These are phyloP conservation scores for Dendrocincla tyrannina DNA, from an alignment of 2,797 vertebrate genomes.

Conservation along the genomic window DNA sequence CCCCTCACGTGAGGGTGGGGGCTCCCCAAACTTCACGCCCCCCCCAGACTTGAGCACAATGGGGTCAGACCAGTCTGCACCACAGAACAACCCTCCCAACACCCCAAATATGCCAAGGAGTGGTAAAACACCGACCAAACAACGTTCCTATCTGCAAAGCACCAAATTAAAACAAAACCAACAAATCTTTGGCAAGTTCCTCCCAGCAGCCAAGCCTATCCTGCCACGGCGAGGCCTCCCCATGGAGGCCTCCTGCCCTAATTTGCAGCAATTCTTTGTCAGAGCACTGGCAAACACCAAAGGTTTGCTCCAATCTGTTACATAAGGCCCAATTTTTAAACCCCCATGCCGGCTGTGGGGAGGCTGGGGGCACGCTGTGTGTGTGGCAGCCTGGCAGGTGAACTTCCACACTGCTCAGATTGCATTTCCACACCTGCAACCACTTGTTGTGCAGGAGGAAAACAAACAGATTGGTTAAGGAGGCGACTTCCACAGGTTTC, in stretches of 20 bases:
- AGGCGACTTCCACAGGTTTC: neutral
- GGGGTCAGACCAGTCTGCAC: neutral
- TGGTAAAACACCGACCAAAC: neutral
- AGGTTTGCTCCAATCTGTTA: conserved; percentile 45
- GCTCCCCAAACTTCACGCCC: neutral
- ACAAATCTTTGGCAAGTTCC: conserved; percentile 7
- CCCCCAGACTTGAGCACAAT: neutral
- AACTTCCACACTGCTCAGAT: neutral
- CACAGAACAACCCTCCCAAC: neutral
- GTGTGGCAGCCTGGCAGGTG: neutral
- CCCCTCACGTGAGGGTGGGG: accelerated
- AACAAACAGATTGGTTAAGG: neutral
- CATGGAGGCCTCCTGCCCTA: conserved; percentile 64
- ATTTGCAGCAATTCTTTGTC: conserved; percentile 47
- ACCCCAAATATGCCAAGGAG: neutral
- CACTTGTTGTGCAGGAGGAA: conserved; percentile 27
- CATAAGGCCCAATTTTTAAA: conserved; percentile 29
- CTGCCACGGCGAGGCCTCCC: neutral
- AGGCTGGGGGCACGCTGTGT: neutral
- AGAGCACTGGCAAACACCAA: conserved; percentile 58
- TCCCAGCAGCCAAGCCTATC: neutral
- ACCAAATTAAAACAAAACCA: conserved; percentile 14
- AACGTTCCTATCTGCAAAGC: accelerated
- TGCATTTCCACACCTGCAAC: neutral
- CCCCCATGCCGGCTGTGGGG: neutral